Evolutionary conservation across 2,797 vertebrate genomes (phyloP).

Genomic region (Bryconaethiops microstoma): DNA sequence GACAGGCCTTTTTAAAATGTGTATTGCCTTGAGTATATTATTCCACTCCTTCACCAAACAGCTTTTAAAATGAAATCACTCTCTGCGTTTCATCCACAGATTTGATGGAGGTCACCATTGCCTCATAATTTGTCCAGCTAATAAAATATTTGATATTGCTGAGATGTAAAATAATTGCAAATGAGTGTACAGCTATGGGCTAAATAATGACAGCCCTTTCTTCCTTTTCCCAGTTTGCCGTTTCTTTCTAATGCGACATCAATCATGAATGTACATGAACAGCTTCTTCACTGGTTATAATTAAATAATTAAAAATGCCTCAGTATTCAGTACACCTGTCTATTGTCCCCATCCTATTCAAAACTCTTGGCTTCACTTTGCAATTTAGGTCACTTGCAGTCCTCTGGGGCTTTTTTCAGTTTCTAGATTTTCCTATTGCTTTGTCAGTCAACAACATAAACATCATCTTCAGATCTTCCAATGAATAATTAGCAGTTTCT

Average conservation of each 20-base stretch:
- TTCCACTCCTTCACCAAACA: constrained; percentile 44
- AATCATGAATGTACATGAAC: neutral
- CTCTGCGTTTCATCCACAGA: constrained; percentile 43
- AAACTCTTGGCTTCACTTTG: constrained; percentile 28
- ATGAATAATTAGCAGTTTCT: no score
- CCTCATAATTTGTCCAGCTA: constrained; percentile 47
- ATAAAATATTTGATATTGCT: constrained; percentile 53
- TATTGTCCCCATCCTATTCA: neutral
- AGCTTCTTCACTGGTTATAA: neutral
- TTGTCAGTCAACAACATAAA: neutral
- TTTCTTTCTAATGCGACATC: constrained; percentile 33
- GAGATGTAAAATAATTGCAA: constrained; percentile 47
- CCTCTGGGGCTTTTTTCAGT: neutral
- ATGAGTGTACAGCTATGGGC: constrained; percentile 42
- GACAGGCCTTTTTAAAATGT: constrained; percentile 45
- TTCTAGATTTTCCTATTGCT: neutral
- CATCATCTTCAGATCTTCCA: neutral
- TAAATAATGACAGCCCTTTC: constrained; percentile 40
- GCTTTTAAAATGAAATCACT: constrained; percentile 55
- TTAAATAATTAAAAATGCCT: neutral
- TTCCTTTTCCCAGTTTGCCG: constrained; percentile 37
- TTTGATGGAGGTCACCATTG: constrained; percentile 45
- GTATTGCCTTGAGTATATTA: constrained; percentile 50
- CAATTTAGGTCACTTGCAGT: neutral
- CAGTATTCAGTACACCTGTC: neutral